Base-by-base conservation (phyloP, 1,140 invertebrate genomes). In the Artemia franciscana region DNA sequence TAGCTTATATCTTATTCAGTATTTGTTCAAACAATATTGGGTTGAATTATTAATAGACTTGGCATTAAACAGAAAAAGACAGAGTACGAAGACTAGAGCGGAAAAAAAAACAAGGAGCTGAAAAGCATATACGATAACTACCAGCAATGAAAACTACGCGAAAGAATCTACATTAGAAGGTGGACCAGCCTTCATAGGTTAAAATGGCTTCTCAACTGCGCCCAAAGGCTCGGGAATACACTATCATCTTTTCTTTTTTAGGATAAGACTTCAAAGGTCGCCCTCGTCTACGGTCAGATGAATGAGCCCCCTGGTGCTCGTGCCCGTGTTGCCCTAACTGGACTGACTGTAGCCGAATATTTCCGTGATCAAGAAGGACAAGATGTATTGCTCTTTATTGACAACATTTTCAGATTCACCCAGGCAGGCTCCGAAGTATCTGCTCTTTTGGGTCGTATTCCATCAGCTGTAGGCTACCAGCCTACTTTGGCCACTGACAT, bases 401-500 rank as follows among this genome's bases (percentile, higher is more conserved):
- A 98, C 79, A 99, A 99, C 79, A 99, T 98, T 79, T 98, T 98
- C 85, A 84, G 95, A 75, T 99, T 98, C 77, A 98, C 95, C 63
- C 95, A 98, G 76, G 95, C 95, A 73, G 95, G 95, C 82, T 98
- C 95, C 58, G 95, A 99, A 76, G 88, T 88, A 71, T 95, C 91
- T 71, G 91, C 91, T 68, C 77, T 98, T 77, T 73, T 98, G 74
- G 94, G 94, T 79, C 92, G 94, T 88, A 98, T 98, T 73, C 94
- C 94, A 67, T 97, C 93, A 59, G 93, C 93, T 77, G 92, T 98
- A 73, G 94, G 94, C 80, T 98, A 97, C 73, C 92, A 97, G 73
- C 92, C 92, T 64, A 96, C 93, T 61, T 77, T 98, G 74, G 92
- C 93, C 69, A 97, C 92, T 26, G 94, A 97, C 76, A 98, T 97